Percentiles rank a stretch among this genome's conserved stretches.
phyloP scores from a whole-genome alignment of 2,113 vertebrate species.

The Pollachius pollachius region DNA sequence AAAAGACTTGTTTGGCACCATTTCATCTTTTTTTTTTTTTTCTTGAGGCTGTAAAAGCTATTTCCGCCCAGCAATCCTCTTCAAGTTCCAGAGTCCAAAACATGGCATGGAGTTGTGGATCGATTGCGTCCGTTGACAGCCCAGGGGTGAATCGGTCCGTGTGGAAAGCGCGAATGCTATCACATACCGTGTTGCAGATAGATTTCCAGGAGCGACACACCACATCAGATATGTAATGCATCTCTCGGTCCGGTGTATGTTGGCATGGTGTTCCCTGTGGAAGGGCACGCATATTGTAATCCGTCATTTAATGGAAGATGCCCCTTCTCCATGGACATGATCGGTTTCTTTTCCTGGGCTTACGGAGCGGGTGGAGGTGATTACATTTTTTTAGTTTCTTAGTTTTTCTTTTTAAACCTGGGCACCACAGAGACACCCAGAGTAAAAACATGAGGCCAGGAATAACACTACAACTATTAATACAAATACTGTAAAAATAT shows the following conservation, averaged over 20 bases:
- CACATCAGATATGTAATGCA: slow-evolving; percentile 9
- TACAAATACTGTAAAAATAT: slow-evolving; percentile 65
- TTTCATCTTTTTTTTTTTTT: neutral
- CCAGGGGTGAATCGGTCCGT: slow-evolving; percentile 2
- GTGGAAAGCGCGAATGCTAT: neutral
- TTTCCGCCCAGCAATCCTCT: slow-evolving; percentile 27
- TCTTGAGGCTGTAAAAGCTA: slow-evolving; percentile 27
- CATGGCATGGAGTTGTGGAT: slow-evolving; percentile 2
- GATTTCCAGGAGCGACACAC: neutral
- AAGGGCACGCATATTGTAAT: slow-evolving; percentile 34
- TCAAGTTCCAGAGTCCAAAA: neutral
- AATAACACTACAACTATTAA: slow-evolving; percentile 56
- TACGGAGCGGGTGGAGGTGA: slow-evolving; percentile 36
- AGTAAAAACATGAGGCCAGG: slow-evolving; percentile 51
- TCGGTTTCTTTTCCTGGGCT: slow-evolving; percentile 24
- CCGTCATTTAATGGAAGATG: slow-evolving; percentile 26
- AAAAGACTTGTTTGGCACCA: slow-evolving; percentile 32
- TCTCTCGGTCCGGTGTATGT: neutral
- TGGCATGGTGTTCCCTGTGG: slow-evolving; percentile 14
- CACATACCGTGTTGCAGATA: neutral
- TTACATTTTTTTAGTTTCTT: slow-evolving; percentile 44
- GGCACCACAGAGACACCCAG: slow-evolving; percentile 44
- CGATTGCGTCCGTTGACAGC: neutral
- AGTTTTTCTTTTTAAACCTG: slow-evolving; percentile 8
- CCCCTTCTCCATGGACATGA: slow-evolving; percentile 14